phyloP scores from a whole-genome alignment of 2,797 vertebrate species.

The Clarias pachynema region DNA sequence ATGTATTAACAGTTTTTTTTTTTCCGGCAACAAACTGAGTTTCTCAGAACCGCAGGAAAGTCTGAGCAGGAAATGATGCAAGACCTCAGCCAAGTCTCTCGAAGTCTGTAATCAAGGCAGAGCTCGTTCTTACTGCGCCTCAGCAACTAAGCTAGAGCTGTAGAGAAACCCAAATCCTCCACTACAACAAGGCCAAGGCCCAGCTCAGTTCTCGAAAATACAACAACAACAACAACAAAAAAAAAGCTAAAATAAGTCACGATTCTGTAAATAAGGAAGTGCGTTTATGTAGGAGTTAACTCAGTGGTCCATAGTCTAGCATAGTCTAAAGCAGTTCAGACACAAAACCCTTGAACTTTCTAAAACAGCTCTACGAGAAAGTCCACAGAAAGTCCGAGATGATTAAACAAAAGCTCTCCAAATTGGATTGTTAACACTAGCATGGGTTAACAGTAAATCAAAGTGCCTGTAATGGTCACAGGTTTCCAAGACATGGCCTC shows the following conservation, averaged over 20 bases:
- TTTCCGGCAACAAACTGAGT: neutral
- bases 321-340: neutral
- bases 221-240: conserved; percentile 22
- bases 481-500: conserved; percentile 28
- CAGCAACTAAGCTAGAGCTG: conserved; percentile 30
- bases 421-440: conserved; percentile 31
- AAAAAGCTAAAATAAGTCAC: conserved; percentile 6
- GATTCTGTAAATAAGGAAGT: neutral
- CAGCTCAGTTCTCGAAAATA: conserved; percentile 32
- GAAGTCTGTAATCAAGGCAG: conserved; percentile 54
- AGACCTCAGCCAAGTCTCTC: conserved; percentile 43
- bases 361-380: neutral
- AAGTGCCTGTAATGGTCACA: conserved; percentile 43
- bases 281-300: too few relatives aligned
- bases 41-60: conserved; percentile 28
- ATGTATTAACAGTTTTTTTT: neutral
- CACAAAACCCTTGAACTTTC: neutral
- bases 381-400: neutral
- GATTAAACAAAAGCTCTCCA: conserved; percentile 19
- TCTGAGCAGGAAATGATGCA: conserved; percentile 57
- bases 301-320: neutral
- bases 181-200: conserved; percentile 13
- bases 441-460: conserved; percentile 42
- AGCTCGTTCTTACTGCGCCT: conserved; percentile 38
- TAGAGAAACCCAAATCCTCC: conserved; percentile 40